Evolutionary conservation across 2,113 vertebrate species (phyloP).

Genomic region (Nesogale talazaci): DNA sequence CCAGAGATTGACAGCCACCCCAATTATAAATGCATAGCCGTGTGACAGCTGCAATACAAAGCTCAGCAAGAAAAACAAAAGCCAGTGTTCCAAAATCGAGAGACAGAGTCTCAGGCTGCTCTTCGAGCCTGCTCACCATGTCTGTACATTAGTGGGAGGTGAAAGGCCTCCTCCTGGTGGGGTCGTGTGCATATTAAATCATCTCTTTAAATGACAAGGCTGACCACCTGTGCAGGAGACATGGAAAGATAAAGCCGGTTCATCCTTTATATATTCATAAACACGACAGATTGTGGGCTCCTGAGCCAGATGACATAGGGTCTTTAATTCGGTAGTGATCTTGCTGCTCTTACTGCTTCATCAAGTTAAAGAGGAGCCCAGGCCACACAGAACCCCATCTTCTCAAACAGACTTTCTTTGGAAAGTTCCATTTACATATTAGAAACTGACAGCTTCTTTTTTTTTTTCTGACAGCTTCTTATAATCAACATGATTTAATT

Average conservation of each 20-base stretch:
- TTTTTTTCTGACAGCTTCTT: slow-evolving; percentile 62
- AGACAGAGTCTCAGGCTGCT: not conserved
- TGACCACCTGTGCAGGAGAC: not conserved
- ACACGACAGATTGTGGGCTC: slow-evolving; percentile 62
- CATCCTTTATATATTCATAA: not conserved
- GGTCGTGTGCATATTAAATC: fast-evolving
- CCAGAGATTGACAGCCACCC: not conserved
- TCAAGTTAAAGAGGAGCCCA: slow-evolving; percentile 62
- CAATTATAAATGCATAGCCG: not conserved
- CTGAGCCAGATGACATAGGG: slow-evolving; percentile 72
- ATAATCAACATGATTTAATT: slow-evolving; percentile 57
- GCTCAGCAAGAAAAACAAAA: not conserved
- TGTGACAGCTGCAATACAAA: not conserved
- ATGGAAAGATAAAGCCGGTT: not conserved
- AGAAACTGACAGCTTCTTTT: slow-evolving; percentile 66
- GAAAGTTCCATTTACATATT: slow-evolving; percentile 66
- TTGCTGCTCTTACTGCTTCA: slow-evolving; percentile 77
- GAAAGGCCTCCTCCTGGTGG: not conserved
- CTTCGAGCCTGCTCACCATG: fast-evolving
- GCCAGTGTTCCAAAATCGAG: not conserved
- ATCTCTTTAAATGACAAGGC: not conserved
- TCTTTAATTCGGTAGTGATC: slow-evolving; percentile 68
- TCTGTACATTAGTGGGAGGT: not conserved
- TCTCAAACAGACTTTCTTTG: slow-evolving; percentile 58
- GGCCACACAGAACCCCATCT: slow-evolving; percentile 64